A percentile compares a stretch with the other conserved stretches of the same genome.
Evolutionary conservation across 1,140 invertebrate species (phyloP).

Genomic region (Drosophila takahashii): DNA sequence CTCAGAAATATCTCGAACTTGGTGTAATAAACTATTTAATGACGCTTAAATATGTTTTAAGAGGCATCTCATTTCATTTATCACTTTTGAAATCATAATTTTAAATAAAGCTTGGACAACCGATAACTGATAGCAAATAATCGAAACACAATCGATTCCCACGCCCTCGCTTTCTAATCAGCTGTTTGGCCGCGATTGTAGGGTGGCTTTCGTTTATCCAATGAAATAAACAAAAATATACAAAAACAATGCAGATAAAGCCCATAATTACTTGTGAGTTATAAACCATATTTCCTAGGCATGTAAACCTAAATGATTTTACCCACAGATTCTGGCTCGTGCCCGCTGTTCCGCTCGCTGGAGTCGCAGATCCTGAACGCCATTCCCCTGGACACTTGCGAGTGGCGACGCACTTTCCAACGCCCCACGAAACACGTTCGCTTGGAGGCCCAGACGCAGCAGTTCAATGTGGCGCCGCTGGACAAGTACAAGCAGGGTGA

Average conservation of each 20-base stretch:
- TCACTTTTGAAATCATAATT: not conserved
- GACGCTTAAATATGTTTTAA: no score
- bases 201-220: constrained; percentile 23
- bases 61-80: not conserved
- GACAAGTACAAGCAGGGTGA: constrained; percentile 87
- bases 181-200: constrained; percentile 23
- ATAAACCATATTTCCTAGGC: not conserved
- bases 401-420: constrained; percentile 95
- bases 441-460: constrained; percentile 93
- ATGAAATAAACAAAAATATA: constrained; percentile 46
- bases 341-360: constrained; percentile 93
- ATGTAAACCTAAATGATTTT: no score
- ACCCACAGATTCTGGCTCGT: constrained; percentile 93
- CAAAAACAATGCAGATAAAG: constrained; percentile 73
- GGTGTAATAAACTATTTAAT: not conserved
- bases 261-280: constrained; percentile 80
- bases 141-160: constrained; percentile 2
- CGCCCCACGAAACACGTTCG: constrained; percentile 92
- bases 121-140: constrained; percentile 11
- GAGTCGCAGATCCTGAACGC: constrained; percentile 91
- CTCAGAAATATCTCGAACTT: no score
- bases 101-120: no score
- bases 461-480: constrained; percentile 90
- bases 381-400: constrained; percentile 93
- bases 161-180: constrained; percentile 10